A percentile compares a stretch with the other conserved stretches of the same genome.
Evolutionary conservation across 2,797 vertebrate species (phyloP).

Genomic region (Cygnus olor): DNA sequence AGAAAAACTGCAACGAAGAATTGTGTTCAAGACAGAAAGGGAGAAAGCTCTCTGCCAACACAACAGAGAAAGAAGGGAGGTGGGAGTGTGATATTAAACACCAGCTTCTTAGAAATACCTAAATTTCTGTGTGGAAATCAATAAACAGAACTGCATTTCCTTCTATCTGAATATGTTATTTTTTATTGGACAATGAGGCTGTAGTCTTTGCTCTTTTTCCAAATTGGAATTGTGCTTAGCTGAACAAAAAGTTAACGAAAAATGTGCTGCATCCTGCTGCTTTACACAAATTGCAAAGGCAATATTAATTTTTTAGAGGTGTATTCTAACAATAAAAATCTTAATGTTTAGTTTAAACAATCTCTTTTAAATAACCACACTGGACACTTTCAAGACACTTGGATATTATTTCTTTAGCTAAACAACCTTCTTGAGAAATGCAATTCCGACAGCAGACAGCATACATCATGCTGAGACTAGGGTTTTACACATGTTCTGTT

Average conservation of each 20-base stretch:
- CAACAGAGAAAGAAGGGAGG: not conserved
- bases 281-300: not conserved
- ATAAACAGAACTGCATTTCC: not conserved
- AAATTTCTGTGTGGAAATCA: not conserved
- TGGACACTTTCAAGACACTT: not conserved
- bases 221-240: not conserved
- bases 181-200: not conserved
- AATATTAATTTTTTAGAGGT: not conserved
- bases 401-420: not conserved
- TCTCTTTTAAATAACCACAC: not conserved
- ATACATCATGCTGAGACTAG: not conserved
- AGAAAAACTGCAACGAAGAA: not conserved
- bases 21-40: not conserved
- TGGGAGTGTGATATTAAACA: not conserved
- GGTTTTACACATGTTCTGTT: not conserved
- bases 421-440: not conserved
- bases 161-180: not conserved
- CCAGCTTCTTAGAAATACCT: not conserved
- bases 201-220: not conserved
- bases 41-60: not conserved
- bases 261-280: not conserved
- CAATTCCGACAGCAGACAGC: not conserved
- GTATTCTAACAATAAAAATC: not conserved
- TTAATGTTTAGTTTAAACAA: not conserved
- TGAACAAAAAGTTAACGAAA: not conserved